phyloP scores from a whole-genome alignment of 2,888 invertebrate genomes.

The Epinotia demarniana region DNA sequence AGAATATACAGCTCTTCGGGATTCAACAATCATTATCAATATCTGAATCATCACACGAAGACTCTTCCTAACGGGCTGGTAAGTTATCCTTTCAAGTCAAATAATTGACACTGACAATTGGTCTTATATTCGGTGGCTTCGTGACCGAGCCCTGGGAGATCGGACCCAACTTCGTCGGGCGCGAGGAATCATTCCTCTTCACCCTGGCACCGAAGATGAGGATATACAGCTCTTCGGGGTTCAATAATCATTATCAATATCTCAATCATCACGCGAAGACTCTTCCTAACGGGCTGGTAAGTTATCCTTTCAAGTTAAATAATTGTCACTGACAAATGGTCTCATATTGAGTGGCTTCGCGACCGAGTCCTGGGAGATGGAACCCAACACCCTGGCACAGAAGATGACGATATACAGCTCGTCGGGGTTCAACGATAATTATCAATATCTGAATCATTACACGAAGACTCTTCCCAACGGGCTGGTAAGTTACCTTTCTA shows the following conservation, averaged over 20 bases:
- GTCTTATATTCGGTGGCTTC: constrained; percentile 93
- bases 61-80: constrained; percentile 97
- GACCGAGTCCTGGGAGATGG: constrained; percentile 89
- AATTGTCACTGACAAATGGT: constrained; percentile 65
- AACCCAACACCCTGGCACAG: constrained; percentile 92
- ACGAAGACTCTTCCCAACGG: constrained; percentile 98
- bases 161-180: constrained; percentile 90
- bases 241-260: constrained; percentile 96
- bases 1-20: constrained; percentile 90
- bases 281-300: constrained; percentile 94
- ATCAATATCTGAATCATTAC: constrained; percentile 95
- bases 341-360: constrained; percentile 96
- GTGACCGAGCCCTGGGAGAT: constrained; percentile 91
- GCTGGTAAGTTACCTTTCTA: constrained; percentile 82
- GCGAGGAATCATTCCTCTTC: constrained; percentile 92
- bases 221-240: constrained; percentile 90
- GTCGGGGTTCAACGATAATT: constrained; percentile 94
- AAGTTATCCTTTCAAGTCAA: constrained; percentile 58
- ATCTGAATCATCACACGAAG: constrained; percentile 95
- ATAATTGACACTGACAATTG: no score
- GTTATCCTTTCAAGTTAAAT: constrained; percentile 52
- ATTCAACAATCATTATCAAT: constrained; percentile 96
- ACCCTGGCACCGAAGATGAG: constrained; percentile 92
- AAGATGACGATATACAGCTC: constrained; percentile 90
- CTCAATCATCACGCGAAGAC: constrained; percentile 96